Evolutionary conservation across 2,797 vertebrate genomes (phyloP), one percentile per base, ranked within the genome.

Genomic region (Melanotaenia pygmaea): DNA sequence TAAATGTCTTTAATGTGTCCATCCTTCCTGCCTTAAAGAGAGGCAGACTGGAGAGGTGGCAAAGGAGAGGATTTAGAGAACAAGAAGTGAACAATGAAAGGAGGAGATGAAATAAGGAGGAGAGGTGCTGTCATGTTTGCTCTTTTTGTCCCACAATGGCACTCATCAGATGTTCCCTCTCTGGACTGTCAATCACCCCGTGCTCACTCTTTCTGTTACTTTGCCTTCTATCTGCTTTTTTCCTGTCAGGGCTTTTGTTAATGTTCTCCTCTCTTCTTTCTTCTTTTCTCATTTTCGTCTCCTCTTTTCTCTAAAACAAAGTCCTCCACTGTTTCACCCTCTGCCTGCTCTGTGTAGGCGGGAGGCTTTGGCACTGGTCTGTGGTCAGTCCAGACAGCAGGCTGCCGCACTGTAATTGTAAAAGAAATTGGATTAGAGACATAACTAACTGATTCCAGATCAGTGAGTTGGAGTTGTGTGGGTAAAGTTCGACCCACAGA

Each of bases 351-450:
- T 70, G 80, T 82, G 90, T 91, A 81, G 89, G 89, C 83, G 82
- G 59, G 1, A 69, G 66, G 47, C 61, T 76, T 12, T 5, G 47
- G 74, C 38, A 38, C 86, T 77, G 84, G 67, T 88, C 86, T 82
- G 89, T 16, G 84, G 88, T 87, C 87, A 79, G 89, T 86, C 81
- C 82, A 82, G 78, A 83, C 84, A 47, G 74, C 26, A 54, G 59
- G 59, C 70, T 58, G 11, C 77, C 65, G 73, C 79, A 77, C 66
- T 86, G 83, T 88, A 79, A 86, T 85, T 82, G 81, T 70, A 20
- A 50, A 85, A 76, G 20, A 86, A 73, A 84, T 73, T 79, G 73
- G 54, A 79, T 70, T 71, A 72, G 38, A 62, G 57, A 70, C 64
- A 37, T 30, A 57, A 66, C 67, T 68, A 77, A 84, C 85, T 79